Evolutionary conservation across 1,140 invertebrate species (phyloP).

Genomic region (Leptinotarsa texana): DNA sequence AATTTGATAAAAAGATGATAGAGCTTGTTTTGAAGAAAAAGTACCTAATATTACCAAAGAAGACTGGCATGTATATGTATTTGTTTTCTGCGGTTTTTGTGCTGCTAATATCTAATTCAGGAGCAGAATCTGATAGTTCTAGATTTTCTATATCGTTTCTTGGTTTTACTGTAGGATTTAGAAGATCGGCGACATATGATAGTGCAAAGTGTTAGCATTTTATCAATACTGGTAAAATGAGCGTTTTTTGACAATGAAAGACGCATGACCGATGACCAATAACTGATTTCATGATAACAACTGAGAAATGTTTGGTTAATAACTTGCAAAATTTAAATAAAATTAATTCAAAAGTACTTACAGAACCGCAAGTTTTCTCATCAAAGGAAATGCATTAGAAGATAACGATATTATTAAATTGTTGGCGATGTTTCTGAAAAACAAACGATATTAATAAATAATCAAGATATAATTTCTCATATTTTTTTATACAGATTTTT

Average conservation of each 20-base stretch:
- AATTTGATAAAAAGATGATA: too few species aligned
- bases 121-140: slow-evolving; percentile 27
- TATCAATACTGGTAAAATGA: too few species aligned
- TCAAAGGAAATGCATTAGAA: slow-evolving; percentile 63
- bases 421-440: slow-evolving; percentile 70
- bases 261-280: too few species aligned
- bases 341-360: slow-evolving; percentile 59
- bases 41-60: too few species aligned
- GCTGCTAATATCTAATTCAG: slow-evolving; percentile 27
- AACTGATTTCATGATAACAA: too few species aligned
- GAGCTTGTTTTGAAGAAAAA: too few species aligned
- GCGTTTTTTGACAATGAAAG: too few species aligned
- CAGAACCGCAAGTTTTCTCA: slow-evolving; percentile 67
- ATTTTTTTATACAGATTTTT: too few species aligned
- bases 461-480: background rate
- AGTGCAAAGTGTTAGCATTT: too few species aligned
- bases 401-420: slow-evolving; percentile 68
- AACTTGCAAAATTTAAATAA: background rate
- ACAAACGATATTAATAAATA: slow-evolving; percentile 10
- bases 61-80: too few species aligned
- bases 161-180: too few species aligned
- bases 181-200: too few species aligned
- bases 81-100: slow-evolving; percentile 21
- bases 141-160: slow-evolving; percentile 10
- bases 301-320: background rate